Base-by-base conservation (phyloP, 2,888 invertebrate genomes). In the Cecidostiba fungosa region DNA sequence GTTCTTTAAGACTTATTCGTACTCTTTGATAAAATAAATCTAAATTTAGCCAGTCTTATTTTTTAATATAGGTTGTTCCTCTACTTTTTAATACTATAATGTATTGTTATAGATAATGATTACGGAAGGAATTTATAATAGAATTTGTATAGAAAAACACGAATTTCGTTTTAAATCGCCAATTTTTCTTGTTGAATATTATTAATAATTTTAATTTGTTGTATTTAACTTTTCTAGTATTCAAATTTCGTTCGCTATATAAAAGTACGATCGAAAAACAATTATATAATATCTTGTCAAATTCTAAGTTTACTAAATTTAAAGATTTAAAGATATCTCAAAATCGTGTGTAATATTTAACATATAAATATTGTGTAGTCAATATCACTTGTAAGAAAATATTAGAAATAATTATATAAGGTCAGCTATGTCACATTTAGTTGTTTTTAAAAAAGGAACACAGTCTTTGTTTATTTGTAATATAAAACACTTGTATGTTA, bases 121-220 rank as follows among this genome's bases (percentile, higher is more conserved):
- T 36, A 23, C n/a, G 23, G 12, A 77, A 54, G 23, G 3, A n/a
- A n/a, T 26, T 23, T 26, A 66, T 8, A 43, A 78, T 66, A 62
- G 47, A 69, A 62, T 32, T 47, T 69, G 66, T 43, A 59, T 59
- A 77, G 23, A 6, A 77, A 47, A 78, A 47, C 43, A 78, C 16
- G 26, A 47, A 78, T 43, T 78, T 29, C 2, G 43, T 39, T 66
- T 69, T 47, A 6, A 78, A 69, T 43, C 1, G 19, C 39, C 69
- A 78, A 32, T 43, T 5, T 78, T 69, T 78, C 29, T 43, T 69
- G 62, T 59, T 73, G 26, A 26, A 47, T 36, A 73, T 23, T 59
- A 47, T 59, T 32, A 77, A 23, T 77, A 19, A 23, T 23, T 59
- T 59, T n/a, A 29, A 36, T 50, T 29, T 39, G 32, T 54, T 36